Base-by-base conservation (phyloP, 2,888 invertebrate species). In the Mythimna albipuncta region DNA sequence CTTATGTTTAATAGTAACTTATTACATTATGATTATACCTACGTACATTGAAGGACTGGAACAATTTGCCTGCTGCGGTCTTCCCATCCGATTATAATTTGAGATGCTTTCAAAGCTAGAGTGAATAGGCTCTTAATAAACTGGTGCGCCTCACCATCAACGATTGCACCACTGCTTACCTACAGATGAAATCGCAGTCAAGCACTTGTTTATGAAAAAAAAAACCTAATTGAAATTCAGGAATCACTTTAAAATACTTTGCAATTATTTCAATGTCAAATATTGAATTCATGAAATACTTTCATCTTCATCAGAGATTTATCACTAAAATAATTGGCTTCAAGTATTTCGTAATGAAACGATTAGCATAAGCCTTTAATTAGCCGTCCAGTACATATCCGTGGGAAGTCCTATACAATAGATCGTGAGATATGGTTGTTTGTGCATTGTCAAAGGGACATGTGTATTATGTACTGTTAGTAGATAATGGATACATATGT, bases 341-440 rank as follows among this genome's bases (percentile, higher is more conserved):
- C 35, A 62, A 75, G 50, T 64, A 75, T 73, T 77, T 79, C 38
- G 57, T 67, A 76, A 67, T 66, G 59, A 47, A 9, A 59, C 35
- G n/a, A 63, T 76, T 78, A 85, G 54, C 73, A 77, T 67, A 73
- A 61, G 38, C n/a, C 55, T 41, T 11, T 62, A 85, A 72, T 80
- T 76, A 78, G 35, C 63, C n/a, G 72, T 59, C 16, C 32, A 58
- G 79, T 78, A 79, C 64, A 72, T 61, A 72, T 66, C 47, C 84
- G 83, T 85, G 84, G 84, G 84, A 84, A 81, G 13, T 61, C 32
- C n/a, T n/a, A 63, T 69, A 69, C 47, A 71, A 74, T 10, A 71
- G 77, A 83, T 85, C n/a, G 72, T 81, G 62, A 65, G 81, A 81
- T 79, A 83, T 58, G 64, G 6, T 9, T 59, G 62, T 72, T 67